Evolutionary conservation across 92 coral and sea anemone genomes (phyloP), one percentile per base, ranked within the genome.

Genomic region (Zoanthus gigantus): DNA sequence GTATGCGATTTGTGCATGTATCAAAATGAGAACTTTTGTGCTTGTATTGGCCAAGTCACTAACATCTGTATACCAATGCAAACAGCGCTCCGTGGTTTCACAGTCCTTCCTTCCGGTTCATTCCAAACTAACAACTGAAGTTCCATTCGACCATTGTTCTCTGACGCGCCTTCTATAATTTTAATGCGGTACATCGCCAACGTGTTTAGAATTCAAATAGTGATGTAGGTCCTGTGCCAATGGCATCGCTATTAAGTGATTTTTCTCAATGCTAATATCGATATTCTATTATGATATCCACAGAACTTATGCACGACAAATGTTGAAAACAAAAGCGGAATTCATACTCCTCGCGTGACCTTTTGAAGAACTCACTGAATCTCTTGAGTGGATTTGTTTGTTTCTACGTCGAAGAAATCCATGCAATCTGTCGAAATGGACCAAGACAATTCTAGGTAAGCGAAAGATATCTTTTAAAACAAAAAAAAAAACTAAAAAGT

Each of bases 21-120:
- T 58, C 65, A 58, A 58, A 11, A 13, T 14, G 23, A 2, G 2
- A 58, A 58, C n/a, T 16, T 4, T 14, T 16, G 65, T 9, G 12
- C 65, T 16, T 14, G 65, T 58, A n/a, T 58, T 58, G 14, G 65
- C 42, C 42, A 37, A 37, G 5, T 1, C n/a, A 1, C n/a, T 58
- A 58, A 58, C n/a, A 58, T 58, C n/a, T 12, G 65, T 6, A 18
- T 58, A 17, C n/a, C 3, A 3, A 14, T 14, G n/a, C 65, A 10
- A 13, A 5, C 15, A 14, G n/a, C 65, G 65, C n/a, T 58, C n/a
- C 65, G n/a, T 14, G 16, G n/a, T 73, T 72, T 52, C 10, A 14
- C 65, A 8, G 0, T 72, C 37, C 13, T 73, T 73, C 77, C 80
- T 76, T 76, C 80, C 80, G 80, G 80, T 50, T 76, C 80, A 52